Conservation (phyloP, 53 echinoderm and acorn worm genomes). For the Stichopus horrens region DNA sequence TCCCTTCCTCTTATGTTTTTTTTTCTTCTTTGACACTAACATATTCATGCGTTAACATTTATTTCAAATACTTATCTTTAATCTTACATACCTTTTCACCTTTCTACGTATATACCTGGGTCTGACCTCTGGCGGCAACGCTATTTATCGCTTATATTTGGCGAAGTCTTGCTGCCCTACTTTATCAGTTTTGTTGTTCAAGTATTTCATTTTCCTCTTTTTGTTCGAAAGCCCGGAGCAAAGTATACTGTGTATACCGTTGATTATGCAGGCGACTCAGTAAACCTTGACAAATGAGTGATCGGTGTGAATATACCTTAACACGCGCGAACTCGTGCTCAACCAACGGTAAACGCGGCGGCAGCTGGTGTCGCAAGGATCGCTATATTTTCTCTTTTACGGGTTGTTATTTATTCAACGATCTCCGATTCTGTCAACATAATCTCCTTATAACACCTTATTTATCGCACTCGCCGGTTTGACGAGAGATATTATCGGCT, state of each 20-base stretch:
- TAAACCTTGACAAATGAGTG: constrained; percentile 37
- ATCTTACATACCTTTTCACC: too few species aligned
- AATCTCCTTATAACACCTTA: constrained; percentile 17
- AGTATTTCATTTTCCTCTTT: background rate
- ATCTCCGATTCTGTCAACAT: background rate
- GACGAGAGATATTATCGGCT: background rate
- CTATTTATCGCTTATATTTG: background rate
- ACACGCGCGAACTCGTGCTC: constrained; percentile 20
- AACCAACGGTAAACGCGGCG: constrained; percentile 13
- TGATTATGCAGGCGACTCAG: constrained; percentile 21
- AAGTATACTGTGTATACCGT: background rate
- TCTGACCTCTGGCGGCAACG: too few species aligned
- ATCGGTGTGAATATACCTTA: constrained; percentile 19
- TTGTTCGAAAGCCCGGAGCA: background rate
- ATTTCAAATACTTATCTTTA: too few species aligned
- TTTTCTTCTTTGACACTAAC: too few species aligned
- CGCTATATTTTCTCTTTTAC: background rate
- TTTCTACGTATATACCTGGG: too few species aligned
- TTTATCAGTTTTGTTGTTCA: background rate
- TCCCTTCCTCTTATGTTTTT: too few species aligned
- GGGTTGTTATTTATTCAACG: constrained; percentile 17
- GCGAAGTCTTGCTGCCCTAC: background rate
- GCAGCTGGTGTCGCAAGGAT: constrained; percentile 27
- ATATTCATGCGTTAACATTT: too few species aligned
- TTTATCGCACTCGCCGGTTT: background rate